Evolutionary conservation across 2,113 vertebrate species (phyloP).

Genomic region (Pleuronectes platessa): DNA sequence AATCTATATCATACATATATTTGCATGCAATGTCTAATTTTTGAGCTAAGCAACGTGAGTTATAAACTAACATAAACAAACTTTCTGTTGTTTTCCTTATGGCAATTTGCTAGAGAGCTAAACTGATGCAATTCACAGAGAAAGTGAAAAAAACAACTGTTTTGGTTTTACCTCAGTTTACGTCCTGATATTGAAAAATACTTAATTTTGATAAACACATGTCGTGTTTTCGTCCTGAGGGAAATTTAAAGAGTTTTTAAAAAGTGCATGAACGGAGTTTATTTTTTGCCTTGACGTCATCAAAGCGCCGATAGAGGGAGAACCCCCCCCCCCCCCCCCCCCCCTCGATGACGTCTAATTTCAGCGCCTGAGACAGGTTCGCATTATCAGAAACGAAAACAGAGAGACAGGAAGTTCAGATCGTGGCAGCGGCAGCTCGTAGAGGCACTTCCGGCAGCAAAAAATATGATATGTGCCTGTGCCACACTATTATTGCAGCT

Average conservation of each 20-base stretch:
- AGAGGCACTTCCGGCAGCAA: too few species aligned
- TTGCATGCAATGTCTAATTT: rapidly evolving
- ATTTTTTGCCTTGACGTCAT: constrained; percentile 21
- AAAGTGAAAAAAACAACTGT: constrained; percentile 12
- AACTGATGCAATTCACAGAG: constrained; percentile 79
- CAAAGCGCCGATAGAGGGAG: not conserved
- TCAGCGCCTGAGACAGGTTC: not conserved
- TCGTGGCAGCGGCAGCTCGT: too few species aligned
- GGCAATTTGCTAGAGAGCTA: constrained; percentile 59
- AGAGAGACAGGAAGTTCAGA: too few species aligned
- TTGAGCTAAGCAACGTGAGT: rapidly evolving
- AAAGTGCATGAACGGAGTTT: not conserved
- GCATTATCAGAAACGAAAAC: constrained; percentile 19
- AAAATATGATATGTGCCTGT: too few species aligned
- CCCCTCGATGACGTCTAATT: constrained; percentile 35
- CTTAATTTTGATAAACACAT: not conserved
- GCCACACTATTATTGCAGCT: too few species aligned
- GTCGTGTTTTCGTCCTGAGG: not conserved
- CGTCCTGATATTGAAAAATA: not conserved
- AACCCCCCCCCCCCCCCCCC: not conserved
- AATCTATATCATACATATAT: not conserved
- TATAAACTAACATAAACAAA: not conserved
- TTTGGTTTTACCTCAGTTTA: not conserved
- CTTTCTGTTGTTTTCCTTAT: constrained; percentile 24
- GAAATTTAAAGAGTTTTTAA: not conserved